Evolutionary conservation across 2,797 vertebrate genomes (phyloP), one percentile per base, ranked within the genome.

Genomic region (Pitangus sulphuratus): DNA sequence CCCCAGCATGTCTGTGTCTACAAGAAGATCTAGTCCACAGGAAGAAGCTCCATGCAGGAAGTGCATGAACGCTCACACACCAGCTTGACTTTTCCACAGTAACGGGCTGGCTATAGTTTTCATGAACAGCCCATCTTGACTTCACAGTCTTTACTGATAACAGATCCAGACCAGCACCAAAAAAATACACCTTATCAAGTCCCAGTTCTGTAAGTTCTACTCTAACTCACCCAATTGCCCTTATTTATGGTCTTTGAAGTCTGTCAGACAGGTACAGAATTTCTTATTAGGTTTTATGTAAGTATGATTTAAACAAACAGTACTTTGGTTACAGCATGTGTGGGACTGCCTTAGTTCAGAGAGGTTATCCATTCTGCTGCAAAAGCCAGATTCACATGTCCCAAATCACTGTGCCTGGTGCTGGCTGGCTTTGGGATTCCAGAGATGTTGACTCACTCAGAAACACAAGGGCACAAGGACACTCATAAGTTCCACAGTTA

Each of bases 401-500:
- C 56, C 53, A 48, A 2, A 68, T 20, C 0, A 0, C 50, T 48
- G 33, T 37, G 48, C 18, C 60, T 48, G 56, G 17, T 25, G 17
- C 48, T 56, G 51, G 17, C 33, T 58, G 58, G 25, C 47, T 77
- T 60, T 72, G 44, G 26, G 20, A 78, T 53, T 74, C 48, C 31
- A 30, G 56, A 83, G 33, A 19, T 37, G 35, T 0, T 24, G 35
- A 71, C 37, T n/a, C 30, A 28, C 35, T 26, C 2, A 1, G 40
- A 81, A 94, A 89, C 33, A 44, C 0, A 1, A 54, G 15, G 26
- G 26, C 37, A n/a, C 35, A 60, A 45, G 40, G 40, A 77, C 37
- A 33, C 3, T 47, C 2, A 3, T 5, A 74, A 39, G 47, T 77
- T 40, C 51, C 6, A 2, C 2, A 45, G 20, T 26, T 2, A 1